Conservation (phyloP, 2,113 vertebrate genomes). For the Helogale parvula region DNA sequence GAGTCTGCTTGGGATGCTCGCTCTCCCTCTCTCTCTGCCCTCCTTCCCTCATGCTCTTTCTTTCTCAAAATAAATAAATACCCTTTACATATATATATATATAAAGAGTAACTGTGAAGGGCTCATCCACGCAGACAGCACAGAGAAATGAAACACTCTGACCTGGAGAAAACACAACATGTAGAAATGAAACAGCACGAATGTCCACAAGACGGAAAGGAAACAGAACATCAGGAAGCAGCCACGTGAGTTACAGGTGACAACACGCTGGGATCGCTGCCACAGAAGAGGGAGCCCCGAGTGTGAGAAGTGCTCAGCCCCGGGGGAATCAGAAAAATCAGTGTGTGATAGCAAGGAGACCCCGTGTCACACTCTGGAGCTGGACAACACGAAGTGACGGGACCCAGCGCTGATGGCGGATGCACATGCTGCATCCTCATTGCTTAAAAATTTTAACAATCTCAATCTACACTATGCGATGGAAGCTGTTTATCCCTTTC, state of each 20-base stretch:
- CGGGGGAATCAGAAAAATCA: not conserved
- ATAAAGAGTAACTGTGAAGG: no score
- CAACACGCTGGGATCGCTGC: not conserved
- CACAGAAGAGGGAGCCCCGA: not conserved
- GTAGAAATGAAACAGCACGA: no score
- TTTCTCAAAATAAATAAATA: no score
- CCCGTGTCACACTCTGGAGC: fast-evolving
- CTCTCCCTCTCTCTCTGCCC: no score
- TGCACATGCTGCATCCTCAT: fast-evolving
- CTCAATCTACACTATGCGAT: not conserved
- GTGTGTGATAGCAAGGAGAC: fast-evolving
- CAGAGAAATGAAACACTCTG: no score
- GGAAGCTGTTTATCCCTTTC: not conserved
- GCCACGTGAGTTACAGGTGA: not conserved
- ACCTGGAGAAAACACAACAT: no score
- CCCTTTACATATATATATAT: no score
- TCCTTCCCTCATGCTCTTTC: no score
- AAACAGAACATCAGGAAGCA: not conserved
- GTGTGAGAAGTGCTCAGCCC: not conserved
- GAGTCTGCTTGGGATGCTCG: no score
- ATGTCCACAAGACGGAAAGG: not conserved
- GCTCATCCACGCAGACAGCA: not conserved
- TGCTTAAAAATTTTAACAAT: fast-evolving
- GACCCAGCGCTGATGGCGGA: no score
- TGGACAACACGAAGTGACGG: no score